A percentile compares a stretch with the other conserved stretches of the same genome.
Evolutionary conservation across 2,888 invertebrate genomes (phyloP).

Genomic region (Trissonchulus sp.): DNA sequence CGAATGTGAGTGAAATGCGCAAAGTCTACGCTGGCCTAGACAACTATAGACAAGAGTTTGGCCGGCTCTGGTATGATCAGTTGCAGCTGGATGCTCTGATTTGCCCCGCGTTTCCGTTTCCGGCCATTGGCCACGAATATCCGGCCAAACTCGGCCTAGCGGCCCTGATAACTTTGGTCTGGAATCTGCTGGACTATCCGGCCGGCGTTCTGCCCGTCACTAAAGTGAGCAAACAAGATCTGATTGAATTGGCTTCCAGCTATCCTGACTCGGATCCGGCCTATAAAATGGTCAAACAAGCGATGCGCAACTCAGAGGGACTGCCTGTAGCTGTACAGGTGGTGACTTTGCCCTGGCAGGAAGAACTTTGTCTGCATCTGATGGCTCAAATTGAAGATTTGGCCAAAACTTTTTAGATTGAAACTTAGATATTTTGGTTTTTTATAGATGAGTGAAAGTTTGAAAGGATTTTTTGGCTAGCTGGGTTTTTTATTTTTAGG

Average conservation of each 20-base stretch:
- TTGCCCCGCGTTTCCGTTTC: slow-evolving; percentile 50
- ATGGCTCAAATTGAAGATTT: slow-evolving; percentile 22
- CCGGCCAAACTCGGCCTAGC: slow-evolving; percentile 42
- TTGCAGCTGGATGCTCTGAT: slow-evolving; percentile 50
- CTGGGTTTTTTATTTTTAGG: too few species aligned
- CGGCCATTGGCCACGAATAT: slow-evolving; percentile 44
- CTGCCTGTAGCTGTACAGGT: slow-evolving; percentile 26
- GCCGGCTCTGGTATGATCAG: slow-evolving; percentile 37
- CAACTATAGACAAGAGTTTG: slow-evolving; percentile 40
- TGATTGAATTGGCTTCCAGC: background rate
- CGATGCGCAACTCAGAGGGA: slow-evolving; percentile 4
- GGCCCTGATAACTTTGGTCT: slow-evolving; percentile 46
- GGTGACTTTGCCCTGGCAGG: slow-evolving; percentile 25
- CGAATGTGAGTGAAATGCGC: slow-evolving; percentile 40
- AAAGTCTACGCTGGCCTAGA: slow-evolving; percentile 44
- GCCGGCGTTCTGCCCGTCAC: slow-evolving; percentile 53
- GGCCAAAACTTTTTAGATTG: too few species aligned
- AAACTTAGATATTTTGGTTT: too few species aligned
- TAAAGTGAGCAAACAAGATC: slow-evolving; percentile 26
- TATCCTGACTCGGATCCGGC: slow-evolving; percentile 23
- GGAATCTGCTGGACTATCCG: slow-evolving; percentile 52
- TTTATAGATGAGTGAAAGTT: too few species aligned
- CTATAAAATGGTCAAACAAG: background rate
- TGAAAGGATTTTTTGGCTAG: too few species aligned
- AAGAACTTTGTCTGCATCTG: slow-evolving; percentile 20